These are phyloP conservation scores for Rotaria magnacalcarata DNA, from an alignment of 2,888 invertebrate species.

Conservation along the genomic window DNA sequence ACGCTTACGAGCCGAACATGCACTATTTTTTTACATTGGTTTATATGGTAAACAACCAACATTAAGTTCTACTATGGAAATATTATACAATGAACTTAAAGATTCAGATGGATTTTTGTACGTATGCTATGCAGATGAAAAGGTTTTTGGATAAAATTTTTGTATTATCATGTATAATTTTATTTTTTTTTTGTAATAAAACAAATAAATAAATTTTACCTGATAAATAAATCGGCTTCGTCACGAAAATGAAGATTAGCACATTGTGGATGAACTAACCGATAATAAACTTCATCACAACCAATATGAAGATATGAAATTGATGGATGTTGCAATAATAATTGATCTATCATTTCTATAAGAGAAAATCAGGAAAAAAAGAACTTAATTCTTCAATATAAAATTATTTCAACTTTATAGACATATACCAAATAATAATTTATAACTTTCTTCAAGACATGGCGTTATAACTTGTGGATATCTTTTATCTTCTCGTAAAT, in stretches of 20 bases:
- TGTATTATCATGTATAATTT: background rate
- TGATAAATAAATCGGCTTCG: conserved; percentile 39
- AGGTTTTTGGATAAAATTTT: conserved; percentile 16
- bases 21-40: conserved; percentile 9
- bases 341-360: conserved; percentile 70
- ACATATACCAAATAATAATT: conserved; percentile 37
- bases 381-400: too few species aligned
- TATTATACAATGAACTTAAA: conserved; percentile 19
- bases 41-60: conserved; percentile 1
- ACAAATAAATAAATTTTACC: conserved; percentile 1
- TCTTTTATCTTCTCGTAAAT: conserved; percentile 67
- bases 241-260: background rate
- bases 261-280: conserved; percentile 40
- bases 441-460: conserved; percentile 57
- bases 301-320: conserved; percentile 71
- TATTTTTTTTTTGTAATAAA: too few species aligned
- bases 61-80: conserved; percentile 15
- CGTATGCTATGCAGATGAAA: conserved; percentile 35
- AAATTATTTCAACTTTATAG: too few species aligned
- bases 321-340: conserved; percentile 66
- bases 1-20: conserved; percentile 24
- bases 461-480: conserved; percentile 71
- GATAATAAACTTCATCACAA: conserved; percentile 67
- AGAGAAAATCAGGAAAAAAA: background rate
- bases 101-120: conserved; percentile 28